A percentile compares a stretch with the other conserved stretches of the same genome.
Evolutionary conservation across 2,888 invertebrate genomes (phyloP).

Genomic region (Metopia argyrocephala): DNA sequence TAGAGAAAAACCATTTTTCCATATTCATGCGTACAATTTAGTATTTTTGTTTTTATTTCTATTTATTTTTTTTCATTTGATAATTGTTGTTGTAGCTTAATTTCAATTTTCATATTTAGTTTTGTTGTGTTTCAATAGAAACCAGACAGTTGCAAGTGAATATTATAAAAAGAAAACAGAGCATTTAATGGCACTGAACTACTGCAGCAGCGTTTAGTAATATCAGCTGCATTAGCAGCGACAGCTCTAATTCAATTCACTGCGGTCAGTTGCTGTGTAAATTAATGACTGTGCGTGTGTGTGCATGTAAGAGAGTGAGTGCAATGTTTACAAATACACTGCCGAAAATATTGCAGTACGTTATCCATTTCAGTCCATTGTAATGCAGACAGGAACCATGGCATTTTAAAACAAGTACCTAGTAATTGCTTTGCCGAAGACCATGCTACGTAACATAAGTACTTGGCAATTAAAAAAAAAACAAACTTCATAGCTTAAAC

Average conservation of each 20-base stretch:
- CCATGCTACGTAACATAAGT: too few species aligned
- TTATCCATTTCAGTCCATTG: constrained; percentile 54
- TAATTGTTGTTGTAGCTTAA: constrained; percentile 12
- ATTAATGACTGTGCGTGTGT: constrained; percentile 30
- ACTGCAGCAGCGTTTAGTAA: constrained; percentile 3
- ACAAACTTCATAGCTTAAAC: too few species aligned
- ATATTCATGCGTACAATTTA: constrained; percentile 13
- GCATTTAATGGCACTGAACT: neutral
- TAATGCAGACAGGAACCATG: too few species aligned
- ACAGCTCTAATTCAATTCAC: constrained; percentile 14
- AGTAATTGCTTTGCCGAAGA: too few species aligned
- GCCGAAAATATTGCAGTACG: too few species aligned
- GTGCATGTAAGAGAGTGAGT: constrained; percentile 16
- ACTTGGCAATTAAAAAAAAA: too few species aligned
- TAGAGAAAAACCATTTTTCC: neutral
- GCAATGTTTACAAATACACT: constrained; percentile 38
- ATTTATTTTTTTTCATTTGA: neutral
- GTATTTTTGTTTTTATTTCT: constrained; percentile 16
- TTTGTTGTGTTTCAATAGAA: constrained; percentile 54
- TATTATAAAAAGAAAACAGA: constrained; percentile 2
- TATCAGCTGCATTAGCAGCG: neutral
- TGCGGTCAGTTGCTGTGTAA: constrained; percentile 19
- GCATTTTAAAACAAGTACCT: too few species aligned
- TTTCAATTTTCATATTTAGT: constrained; percentile 26
- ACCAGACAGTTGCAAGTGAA: constrained; percentile 9